Conservation (phyloP, 2,888 invertebrate genomes). For the Druceiella hillmani region DNA sequence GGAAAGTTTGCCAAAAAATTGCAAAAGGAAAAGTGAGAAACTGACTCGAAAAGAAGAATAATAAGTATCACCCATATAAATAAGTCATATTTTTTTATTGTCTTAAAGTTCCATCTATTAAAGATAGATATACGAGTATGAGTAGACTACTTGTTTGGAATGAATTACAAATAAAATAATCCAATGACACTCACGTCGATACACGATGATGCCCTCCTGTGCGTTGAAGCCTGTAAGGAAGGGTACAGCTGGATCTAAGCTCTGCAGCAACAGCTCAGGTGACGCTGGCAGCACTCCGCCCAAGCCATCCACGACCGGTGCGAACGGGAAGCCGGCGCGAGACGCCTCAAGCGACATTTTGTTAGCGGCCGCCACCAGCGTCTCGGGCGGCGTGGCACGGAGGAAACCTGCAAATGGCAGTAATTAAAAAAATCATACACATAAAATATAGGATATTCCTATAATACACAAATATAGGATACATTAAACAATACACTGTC, state of each 20-base stretch:
- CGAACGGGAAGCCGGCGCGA: slow-evolving; percentile 46
- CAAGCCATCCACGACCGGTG: slow-evolving; percentile 55
- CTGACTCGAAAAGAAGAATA: no score
- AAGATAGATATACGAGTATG: no score
- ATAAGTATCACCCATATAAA: no score
- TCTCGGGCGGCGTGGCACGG: slow-evolving; percentile 53
- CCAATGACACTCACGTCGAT: slow-evolving; percentile 42
- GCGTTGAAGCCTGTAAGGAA: slow-evolving; percentile 60
- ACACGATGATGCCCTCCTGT: slow-evolving; percentile 60
- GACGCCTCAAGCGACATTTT: slow-evolving; percentile 43
- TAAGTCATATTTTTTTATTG: no score
- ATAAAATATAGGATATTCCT: not conserved
- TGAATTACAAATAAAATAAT: slow-evolving; percentile 13
- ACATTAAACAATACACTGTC: no score
- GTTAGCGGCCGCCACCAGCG: slow-evolving; percentile 53
- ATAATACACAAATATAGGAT: not conserved
- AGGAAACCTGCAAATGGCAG: slow-evolving; percentile 44
- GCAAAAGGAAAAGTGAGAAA: no score
- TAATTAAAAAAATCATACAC: no score
- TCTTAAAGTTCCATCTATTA: no score
- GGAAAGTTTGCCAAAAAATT: no score
- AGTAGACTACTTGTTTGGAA: no score
- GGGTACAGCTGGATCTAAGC: slow-evolving; percentile 45
- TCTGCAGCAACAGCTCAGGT: slow-evolving; percentile 37
- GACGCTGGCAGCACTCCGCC: slow-evolving; percentile 30